Evolutionary conservation across 1,140 invertebrate genomes (phyloP), one percentile per base, ranked within the genome.

Genomic region (Steinernema feltiae): DNA sequence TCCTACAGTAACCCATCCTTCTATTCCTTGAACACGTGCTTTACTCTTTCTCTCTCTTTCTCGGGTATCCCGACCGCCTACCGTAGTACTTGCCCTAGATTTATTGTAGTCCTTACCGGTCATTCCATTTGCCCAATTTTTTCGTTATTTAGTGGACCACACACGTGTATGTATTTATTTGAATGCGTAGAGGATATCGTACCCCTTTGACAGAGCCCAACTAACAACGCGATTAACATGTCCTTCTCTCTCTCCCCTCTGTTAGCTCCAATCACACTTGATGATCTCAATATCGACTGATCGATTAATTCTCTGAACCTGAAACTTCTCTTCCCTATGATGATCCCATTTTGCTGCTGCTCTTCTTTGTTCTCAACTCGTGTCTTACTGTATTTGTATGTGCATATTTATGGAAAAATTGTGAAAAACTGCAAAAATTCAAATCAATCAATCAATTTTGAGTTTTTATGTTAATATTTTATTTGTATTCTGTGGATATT

Each of bases 101-200:
- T 41, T 41, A 18, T 21, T 21, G 3, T 63, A 63, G 53, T 63
- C 24, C 15, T 7, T n/a, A 63, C 53, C 15, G 53, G 53, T 63
- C 53, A 63, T 63, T 63, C 53, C 53, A 63, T n/a, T 63, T 63
- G 53, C 24, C 53, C 15, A 21, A 63, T 15, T 63, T 27, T 15
- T 63, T 27, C 15, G 3, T 63, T n/a, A 3, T 63, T 63, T 27
- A 63, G 24, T 12, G 7, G 7, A 46, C n/a, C 41, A 63, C 7
- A 63, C 53, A 63, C 53, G 53, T 63, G 53, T 63, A 63, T 63
- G 53, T 63, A 63, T 63, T 63, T 63, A 63, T 63, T 63, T 17
- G 24, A 41, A 63, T 63, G 53, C 53, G 53, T 63, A 63, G 53
- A 63, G 7, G 53, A 63, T 63, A 63, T 27, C 53, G 53, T 63